Evolutionary conservation across 2,113 vertebrate genomes (phyloP).

Genomic region (Peromyscus polionotus): DNA sequence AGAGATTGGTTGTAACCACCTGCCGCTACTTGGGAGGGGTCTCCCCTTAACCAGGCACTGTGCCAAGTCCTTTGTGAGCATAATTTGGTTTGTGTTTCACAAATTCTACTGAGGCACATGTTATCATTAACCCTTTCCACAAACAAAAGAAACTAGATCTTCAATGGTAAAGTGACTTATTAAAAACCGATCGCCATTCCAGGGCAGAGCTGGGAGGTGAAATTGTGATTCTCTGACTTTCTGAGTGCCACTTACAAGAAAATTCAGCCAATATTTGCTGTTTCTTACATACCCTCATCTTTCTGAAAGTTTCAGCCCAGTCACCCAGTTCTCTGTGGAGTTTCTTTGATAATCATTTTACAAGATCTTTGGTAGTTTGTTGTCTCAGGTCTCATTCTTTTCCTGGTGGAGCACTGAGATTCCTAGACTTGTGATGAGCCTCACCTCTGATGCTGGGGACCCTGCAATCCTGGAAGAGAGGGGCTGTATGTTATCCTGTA

Average conservation of each 20-base stretch:
- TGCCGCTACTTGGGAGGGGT: fast-evolving
- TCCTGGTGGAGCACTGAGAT: fast-evolving
- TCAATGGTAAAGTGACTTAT: too few relatives aligned
- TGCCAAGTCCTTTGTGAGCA: neutral
- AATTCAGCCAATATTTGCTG: neutral
- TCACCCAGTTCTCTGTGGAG: neutral
- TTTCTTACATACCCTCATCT: fast-evolving
- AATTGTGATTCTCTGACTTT: neutral
- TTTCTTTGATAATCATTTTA: too few relatives aligned
- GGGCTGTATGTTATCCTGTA: fast-evolving
- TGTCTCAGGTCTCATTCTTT: neutral
- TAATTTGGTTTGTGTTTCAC: neutral
- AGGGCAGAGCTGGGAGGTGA: neutral
- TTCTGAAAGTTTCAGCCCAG: neutral
- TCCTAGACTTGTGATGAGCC: fast-evolving
- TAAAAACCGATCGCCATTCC: neutral
- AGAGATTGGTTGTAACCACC: fast-evolving
- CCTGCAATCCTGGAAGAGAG: neutral
- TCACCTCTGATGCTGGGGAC: neutral
- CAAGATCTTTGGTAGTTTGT: neutral
- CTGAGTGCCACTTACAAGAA: fast-evolving
- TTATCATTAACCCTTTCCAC: neutral
- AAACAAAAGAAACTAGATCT: neutral
- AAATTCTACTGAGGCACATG: neutral
- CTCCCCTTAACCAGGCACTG: fast-evolving